These are phyloP conservation scores for Sarcophaga rosellei DNA, from an alignment of 2,888 invertebrate genomes.

Conservation along the genomic window DNA sequence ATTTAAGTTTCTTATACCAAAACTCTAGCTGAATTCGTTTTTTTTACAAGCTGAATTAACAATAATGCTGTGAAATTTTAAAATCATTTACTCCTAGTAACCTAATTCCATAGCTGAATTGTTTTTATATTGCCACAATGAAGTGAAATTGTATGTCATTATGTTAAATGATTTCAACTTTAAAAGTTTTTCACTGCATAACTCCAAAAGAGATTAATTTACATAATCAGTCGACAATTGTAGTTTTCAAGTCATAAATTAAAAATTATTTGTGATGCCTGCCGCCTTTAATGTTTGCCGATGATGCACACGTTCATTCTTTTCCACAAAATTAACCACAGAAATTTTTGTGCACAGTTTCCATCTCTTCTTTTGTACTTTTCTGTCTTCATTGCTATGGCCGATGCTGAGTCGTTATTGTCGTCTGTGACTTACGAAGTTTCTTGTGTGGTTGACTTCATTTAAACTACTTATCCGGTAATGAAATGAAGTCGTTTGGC, in stretches of 20 bases:
- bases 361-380: background rate
- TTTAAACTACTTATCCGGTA: conserved; percentile 59
- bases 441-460: conserved; percentile 5
- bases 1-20: no score
- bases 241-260: conserved; percentile 29
- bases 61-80: no score
- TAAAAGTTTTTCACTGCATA: no score
- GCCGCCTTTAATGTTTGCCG: conserved; percentile 1
- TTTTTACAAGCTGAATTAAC: no score
- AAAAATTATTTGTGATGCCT: conserved; percentile 34
- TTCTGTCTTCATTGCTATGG: conserved; percentile 7
- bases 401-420: background rate
- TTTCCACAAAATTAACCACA: conserved; percentile 63
- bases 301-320: no score
- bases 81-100: background rate
- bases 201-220: conserved; percentile 2
- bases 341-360: conserved; percentile 16
- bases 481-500: conserved; percentile 45
- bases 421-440: background rate
- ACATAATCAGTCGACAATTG: background rate
- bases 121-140: background rate
- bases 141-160: background rate
- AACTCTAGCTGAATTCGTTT: no score
- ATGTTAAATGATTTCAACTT: background rate
- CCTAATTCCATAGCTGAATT: background rate